Evolutionary conservation across 2,113 vertebrate species (phyloP).

Genomic region (Lathamus discolor): DNA sequence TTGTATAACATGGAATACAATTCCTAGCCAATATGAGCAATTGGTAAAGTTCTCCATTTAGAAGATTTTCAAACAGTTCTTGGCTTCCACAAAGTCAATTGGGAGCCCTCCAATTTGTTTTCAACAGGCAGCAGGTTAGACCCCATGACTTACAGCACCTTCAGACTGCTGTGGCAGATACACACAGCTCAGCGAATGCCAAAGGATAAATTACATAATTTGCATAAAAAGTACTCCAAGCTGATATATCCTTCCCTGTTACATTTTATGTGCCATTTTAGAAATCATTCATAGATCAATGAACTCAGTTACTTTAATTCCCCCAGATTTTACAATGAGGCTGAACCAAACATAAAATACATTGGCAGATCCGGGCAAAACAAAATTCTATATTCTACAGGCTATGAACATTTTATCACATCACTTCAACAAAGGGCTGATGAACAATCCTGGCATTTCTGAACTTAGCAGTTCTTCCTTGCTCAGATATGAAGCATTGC

Average conservation of each 20-base stretch:
- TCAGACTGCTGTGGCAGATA: neutral
- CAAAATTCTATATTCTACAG: conserved; percentile 45
- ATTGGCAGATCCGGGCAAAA: neutral
- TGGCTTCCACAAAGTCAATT: neutral
- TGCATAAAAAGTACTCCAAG: neutral
- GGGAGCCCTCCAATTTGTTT: neutral
- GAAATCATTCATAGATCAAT: neutral
- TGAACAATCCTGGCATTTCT: conserved; percentile 69
- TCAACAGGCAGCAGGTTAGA: neutral
- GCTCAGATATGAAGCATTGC: conserved; percentile 41
- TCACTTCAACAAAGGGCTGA: conserved; percentile 20
- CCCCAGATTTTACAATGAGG: neutral
- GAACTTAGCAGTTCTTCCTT: conserved; percentile 25
- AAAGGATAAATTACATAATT: neutral
- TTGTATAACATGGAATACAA: neutral
- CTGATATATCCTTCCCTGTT: neutral
- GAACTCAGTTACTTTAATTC: neutral
- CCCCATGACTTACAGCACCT: neutral
- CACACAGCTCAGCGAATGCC: neutral
- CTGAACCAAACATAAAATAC: neutral
- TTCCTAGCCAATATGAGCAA: neutral
- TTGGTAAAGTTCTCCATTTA: neutral
- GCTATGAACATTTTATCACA: conserved; percentile 35
- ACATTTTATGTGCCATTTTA: neutral
- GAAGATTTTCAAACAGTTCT: neutral